These are phyloP conservation scores for Beris chalybata DNA, from an alignment of 2,888 invertebrate genomes.

Conservation along the genomic window DNA sequence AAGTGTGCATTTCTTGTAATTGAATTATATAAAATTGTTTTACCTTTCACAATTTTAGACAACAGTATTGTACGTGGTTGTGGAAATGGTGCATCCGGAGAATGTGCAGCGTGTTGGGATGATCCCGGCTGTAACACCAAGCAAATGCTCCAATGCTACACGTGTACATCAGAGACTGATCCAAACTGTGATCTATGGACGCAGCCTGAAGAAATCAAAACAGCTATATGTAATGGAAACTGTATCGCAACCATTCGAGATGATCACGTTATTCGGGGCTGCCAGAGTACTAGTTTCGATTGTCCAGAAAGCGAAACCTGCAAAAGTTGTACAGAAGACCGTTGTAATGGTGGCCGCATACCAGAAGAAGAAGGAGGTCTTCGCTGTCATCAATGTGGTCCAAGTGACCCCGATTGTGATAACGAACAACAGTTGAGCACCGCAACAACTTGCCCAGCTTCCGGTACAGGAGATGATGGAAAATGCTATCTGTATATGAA, in stretches of 20 bases:
- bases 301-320: slow-evolving; percentile 41
- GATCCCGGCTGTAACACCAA: slow-evolving; percentile 17
- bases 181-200: slow-evolving; percentile 30
- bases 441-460: background rate
- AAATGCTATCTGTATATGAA: slow-evolving; percentile 30
- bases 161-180: slow-evolving; percentile 28
- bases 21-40: no score
- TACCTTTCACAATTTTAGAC: background rate
- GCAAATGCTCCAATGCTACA: slow-evolving; percentile 40
- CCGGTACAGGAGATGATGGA: slow-evolving; percentile 18
- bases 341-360: slow-evolving; percentile 45
- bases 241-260: slow-evolving; percentile 21
- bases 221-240: slow-evolving; percentile 17
- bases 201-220: background rate
- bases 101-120: slow-evolving; percentile 14
- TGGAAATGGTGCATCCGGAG: background rate
- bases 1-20: no score
- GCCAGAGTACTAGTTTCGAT: slow-evolving; percentile 11
- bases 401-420: slow-evolving; percentile 12
- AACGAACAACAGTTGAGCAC: background rate
- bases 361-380: slow-evolving; percentile 42
- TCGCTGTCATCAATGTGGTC: slow-evolving; percentile 43
- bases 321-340: slow-evolving; percentile 11
- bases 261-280: slow-evolving; percentile 20
- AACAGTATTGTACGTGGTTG: slow-evolving; percentile 12